phyloP scores from a whole-genome alignment of 64 coral and sea anemone genomes.

The Hydrozoanthus tunicans region DNA sequence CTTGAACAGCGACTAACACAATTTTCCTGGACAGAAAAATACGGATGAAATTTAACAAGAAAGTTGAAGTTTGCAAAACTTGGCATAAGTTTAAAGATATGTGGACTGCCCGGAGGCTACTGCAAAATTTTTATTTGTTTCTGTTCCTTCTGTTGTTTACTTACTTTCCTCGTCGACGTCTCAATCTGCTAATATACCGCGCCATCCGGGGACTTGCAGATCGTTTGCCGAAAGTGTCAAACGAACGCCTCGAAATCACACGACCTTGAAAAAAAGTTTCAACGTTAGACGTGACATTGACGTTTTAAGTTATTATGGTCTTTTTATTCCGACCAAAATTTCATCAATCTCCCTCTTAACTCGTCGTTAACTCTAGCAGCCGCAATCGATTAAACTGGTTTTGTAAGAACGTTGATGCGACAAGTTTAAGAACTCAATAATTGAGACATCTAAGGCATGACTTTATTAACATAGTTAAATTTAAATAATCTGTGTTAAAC shows the following conservation, averaged over 20 bases:
- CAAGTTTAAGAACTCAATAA: too few relatives aligned
- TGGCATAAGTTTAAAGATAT: too few relatives aligned
- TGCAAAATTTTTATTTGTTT: too few relatives aligned
- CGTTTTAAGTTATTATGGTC: background rate
- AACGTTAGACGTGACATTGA: background rate
- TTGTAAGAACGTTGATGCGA: too few relatives aligned
- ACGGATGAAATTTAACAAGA: background rate
- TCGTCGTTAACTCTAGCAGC: too few relatives aligned
- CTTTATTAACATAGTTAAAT: too few relatives aligned
- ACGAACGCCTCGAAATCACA: conserved; percentile 28
- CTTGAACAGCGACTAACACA: conserved; percentile 62
- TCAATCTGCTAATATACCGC: background rate
- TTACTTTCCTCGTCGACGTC: conserved; percentile 30
- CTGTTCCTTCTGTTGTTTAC: background rate
- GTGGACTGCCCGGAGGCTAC: too few relatives aligned
- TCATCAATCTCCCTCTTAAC: too few relatives aligned
- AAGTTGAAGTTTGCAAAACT: background rate
- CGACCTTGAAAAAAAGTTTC: conserved; percentile 27
- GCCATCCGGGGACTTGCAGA: conserved; percentile 29
- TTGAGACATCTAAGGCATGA: too few relatives aligned
- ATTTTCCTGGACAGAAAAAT: conserved; percentile 57
- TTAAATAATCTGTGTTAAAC: too few relatives aligned
- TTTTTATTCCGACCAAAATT: too few relatives aligned
- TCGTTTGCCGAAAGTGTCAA: conserved; percentile 9
- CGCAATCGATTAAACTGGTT: too few relatives aligned